Evolutionary conservation across 2,113 vertebrate genomes (phyloP).

Genomic region (Meles meles): DNA sequence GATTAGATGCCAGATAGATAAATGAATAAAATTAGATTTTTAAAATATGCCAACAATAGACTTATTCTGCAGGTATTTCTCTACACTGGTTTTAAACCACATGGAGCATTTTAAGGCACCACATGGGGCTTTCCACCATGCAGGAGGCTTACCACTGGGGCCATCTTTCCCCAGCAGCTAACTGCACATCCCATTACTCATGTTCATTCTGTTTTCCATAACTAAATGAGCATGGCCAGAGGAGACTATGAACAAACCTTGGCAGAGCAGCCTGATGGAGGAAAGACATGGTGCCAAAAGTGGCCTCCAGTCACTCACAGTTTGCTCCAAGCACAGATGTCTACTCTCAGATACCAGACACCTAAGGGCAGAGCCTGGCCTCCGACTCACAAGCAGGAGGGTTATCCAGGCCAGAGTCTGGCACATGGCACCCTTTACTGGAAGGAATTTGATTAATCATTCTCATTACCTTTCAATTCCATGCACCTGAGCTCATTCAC

Average conservation of each 20-base stretch:
- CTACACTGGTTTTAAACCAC: neutral
- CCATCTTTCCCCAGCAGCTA: neutral
- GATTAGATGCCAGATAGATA: slow-evolving; percentile 18
- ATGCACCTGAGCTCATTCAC: slow-evolving; percentile 72
- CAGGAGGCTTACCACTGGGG: neutral
- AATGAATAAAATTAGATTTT: neutral
- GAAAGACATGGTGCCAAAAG: slow-evolving; percentile 48
- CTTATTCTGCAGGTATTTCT: neutral
- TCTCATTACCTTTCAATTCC: slow-evolving; percentile 76
- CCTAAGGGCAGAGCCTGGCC: slow-evolving; percentile 57
- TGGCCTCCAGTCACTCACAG: neutral
- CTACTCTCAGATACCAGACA: slow-evolving; percentile 59
- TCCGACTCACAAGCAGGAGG: slow-evolving; percentile 50
- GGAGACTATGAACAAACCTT: slow-evolving; percentile 57
- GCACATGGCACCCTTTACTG: slow-evolving; percentile 47
- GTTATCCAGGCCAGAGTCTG: slow-evolving; percentile 65
- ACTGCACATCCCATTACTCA: slow-evolving; percentile 62
- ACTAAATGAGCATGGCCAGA: slow-evolving; percentile 68
- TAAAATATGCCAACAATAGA: neutral
- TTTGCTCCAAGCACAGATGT: slow-evolving; percentile 64
- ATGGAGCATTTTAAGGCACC: neutral
- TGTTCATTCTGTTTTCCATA: slow-evolving; percentile 65
- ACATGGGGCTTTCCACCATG: neutral
- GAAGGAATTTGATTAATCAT: slow-evolving; percentile 78
- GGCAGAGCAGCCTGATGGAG: slow-evolving; percentile 52